Base-by-base conservation (phyloP, 1,140 invertebrate species). In the Dufourea novaeangliae region DNA sequence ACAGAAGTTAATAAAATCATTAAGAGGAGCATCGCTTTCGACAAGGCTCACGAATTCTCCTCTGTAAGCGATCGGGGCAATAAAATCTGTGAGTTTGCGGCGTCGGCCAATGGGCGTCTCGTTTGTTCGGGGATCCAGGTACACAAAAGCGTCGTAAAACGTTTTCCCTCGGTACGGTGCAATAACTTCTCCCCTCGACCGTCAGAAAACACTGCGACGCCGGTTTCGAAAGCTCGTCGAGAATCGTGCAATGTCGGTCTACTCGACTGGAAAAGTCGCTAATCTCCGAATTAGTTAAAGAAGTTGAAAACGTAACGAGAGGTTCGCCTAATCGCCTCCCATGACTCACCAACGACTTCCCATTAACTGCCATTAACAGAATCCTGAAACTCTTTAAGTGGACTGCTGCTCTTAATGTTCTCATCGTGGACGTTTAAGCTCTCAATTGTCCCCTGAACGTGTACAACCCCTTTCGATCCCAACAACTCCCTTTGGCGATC, bases 351-450 rank as follows among this genome's bases (percentile, higher is more conserved):
- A 5, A 12, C 32, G 39, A 29, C 32, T 20, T 8, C 10, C 34
- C 59, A 63, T 63, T 63, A 72, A 54, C 46, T 0, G 52, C 34
- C 59, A 54, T 73, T 73, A 73, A 44, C 70, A 2, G 39, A 73
- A 73, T 63, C 17, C 39, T 27, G 29, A 12, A 11, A 63, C 22
- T n/a, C 14, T 54, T 52, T 54, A 54, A 63, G 25, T 39, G 6
- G 29, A 17, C 22, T 44, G 17, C 54, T 57, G n/a, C 46, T 29
- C 22, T 62, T 62, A 62, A 62, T 52, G 41, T 62, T 3, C 32
- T 3, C 22, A 37, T 50, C 8, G 6, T 6, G 7, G 14, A 5
- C n/a, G 20, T 14, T 39, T 56, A 25, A 41, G 5, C 17, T 1
- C 67, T 57, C 3, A 10, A 62, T 62, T 62, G 41, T n/a, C 32